Evolutionary conservation across 2,888 invertebrate genomes (phyloP), one percentile per base, ranked within the genome.

Genomic region (Autographa pulchrina): DNA sequence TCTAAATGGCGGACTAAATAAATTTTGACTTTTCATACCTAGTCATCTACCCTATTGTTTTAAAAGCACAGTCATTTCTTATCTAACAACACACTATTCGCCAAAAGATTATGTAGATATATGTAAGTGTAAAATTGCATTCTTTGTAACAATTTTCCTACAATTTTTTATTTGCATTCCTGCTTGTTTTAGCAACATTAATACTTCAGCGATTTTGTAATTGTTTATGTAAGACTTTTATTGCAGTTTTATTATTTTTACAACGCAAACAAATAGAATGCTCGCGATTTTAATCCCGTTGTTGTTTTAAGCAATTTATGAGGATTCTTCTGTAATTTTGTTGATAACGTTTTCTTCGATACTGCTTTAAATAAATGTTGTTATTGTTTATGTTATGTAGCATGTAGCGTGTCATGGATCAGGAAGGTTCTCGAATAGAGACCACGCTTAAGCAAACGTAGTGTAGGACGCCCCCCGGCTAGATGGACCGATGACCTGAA

Each of bases 201-300:
- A 80, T 63, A 73, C 52, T 68, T 83, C 72, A 18, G 48, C 68
- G 54, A 72, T 74, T 74, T 64, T 48, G 4, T 43, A 73, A 38
- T 43, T 38, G 59, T 72, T 75, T 70, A 59, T 66, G 41, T 58
- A 65, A 62, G 70, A 9, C 32, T 41, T 74, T 80, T 72, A 78
- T 61, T 14, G 66, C 59, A 1, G 68, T 61, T 54, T 70, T 80
- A 11, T 82, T 72, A 65, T 16, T 72, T 31, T 14, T 70, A 54
- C 69, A 60, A 71, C 63, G 56, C 54, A 68, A 70, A 20, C 11
- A 32, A 41, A 32, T 31, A 43, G 25, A 54, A 31, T 9, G 25
- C 38, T 48, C 6, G 14, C 16, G 1, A 20, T 43, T 18, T 14
- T 52, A 41, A 63, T 52, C 14, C n/a, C 58, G 65, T 62, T 70